Conservation (phyloP, 64 coral and sea anemone species). For the Acropora tenuis region DNA sequence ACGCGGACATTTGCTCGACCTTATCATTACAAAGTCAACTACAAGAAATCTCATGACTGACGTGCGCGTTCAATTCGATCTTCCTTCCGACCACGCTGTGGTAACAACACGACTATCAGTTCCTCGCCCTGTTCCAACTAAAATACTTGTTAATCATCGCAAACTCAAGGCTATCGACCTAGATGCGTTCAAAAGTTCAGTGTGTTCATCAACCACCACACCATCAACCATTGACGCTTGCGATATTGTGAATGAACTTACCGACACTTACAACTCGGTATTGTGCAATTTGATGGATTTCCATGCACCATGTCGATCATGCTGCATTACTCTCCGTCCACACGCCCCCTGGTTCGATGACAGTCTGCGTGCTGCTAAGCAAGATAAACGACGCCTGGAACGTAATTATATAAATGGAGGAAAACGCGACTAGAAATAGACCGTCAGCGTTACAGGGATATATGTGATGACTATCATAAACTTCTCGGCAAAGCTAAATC, state of each 20-base stretch:
- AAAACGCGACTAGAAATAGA: not conserved
- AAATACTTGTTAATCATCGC: not conserved
- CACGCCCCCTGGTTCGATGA: not conserved
- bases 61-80: not conserved
- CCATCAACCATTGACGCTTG: too few species aligned
- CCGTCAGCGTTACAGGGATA: not conserved
- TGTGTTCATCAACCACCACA: too few species aligned
- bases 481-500: not conserved
- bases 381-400: not conserved
- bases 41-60: not conserved
- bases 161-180: not conserved
- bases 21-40: not conserved
- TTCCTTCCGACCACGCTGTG: slow-evolving; percentile 24
- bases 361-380: not conserved
- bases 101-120: not conserved
- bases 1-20: not conserved
- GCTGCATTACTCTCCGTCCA: not conserved
- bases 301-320: not conserved
- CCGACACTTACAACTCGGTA: not conserved
- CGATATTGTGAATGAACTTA: not conserved
- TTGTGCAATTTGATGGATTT: not conserved
- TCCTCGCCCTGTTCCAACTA: not conserved
- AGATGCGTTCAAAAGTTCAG: too few species aligned
- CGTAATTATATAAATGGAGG: slow-evolving; percentile 9
- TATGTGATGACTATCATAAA: slow-evolving; percentile 7